These are phyloP conservation scores for Dynastes hyllus DNA, from an alignment of 2,888 invertebrate species.

Conservation along the genomic window DNA sequence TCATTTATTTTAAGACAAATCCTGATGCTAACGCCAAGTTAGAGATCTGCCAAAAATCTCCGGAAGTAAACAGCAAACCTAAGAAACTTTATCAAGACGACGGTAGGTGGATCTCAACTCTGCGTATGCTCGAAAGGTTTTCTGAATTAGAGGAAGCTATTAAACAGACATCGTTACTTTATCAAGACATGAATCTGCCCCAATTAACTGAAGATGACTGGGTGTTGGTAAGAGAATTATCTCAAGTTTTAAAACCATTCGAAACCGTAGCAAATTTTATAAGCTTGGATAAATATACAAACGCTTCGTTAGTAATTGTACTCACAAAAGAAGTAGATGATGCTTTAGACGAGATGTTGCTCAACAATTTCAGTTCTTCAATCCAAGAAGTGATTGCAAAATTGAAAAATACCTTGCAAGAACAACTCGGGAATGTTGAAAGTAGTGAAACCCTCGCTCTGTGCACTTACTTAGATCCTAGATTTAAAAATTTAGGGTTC, in stretches of 20 bases:
- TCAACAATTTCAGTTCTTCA: neutral
- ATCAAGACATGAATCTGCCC: constrained; percentile 41
- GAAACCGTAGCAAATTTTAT: constrained; percentile 52
- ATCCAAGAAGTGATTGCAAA: neutral
- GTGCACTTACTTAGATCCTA: constrained; percentile 49
- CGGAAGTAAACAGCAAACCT: neutral
- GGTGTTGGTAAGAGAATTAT: constrained; percentile 51
- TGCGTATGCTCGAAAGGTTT: constrained; percentile 41
- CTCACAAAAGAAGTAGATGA: constrained; percentile 45
- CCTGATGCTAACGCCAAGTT: constrained; percentile 23
- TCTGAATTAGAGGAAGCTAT: constrained; percentile 26
- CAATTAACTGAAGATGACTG: constrained; percentile 51
- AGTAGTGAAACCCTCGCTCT: constrained; percentile 34
- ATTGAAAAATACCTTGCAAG: constrained; percentile 8
- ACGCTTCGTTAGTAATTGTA: constrained; percentile 37
- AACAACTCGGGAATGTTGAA: constrained; percentile 44
- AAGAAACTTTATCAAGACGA: constrained; percentile 34
- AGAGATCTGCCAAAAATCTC: constrained; percentile 15
- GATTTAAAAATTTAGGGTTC: constrained; percentile 49
- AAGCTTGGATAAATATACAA: constrained; percentile 50
- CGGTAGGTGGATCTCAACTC: constrained; percentile 37
- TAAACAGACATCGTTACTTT: constrained; percentile 17
- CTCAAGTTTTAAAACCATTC: constrained; percentile 53
- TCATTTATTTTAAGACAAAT: constrained; percentile 31
- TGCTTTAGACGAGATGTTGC: constrained; percentile 25